Evolutionary conservation across 2,888 invertebrate species (phyloP).

Genomic region (Lithophane semibrunnea): DNA sequence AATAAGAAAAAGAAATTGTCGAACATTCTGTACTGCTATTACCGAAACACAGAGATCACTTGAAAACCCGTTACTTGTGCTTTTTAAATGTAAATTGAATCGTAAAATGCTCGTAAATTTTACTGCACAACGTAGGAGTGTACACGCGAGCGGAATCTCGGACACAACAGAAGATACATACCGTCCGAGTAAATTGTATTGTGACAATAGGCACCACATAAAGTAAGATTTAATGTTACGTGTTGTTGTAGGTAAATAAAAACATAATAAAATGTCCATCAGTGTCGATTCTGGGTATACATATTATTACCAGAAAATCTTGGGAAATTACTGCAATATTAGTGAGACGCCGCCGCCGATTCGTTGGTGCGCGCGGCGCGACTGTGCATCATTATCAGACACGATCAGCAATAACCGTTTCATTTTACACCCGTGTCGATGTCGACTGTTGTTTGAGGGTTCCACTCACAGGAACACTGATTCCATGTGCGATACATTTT

Average conservation of each 20-base stretch:
- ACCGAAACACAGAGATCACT: constrained; percentile 76
- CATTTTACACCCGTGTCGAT: constrained; percentile 65
- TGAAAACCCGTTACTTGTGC: constrained; percentile 77
- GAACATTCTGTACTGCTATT: constrained; percentile 70
- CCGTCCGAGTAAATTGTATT: constrained; percentile 54
- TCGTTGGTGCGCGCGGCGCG: constrained; percentile 31
- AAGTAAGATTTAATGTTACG: constrained; percentile 43
- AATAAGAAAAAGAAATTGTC: constrained; percentile 68
- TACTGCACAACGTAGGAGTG: constrained; percentile 75
- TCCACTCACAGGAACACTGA: constrained; percentile 70
- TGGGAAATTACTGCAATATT: constrained; percentile 34
- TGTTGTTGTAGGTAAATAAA: constrained; percentile 32
- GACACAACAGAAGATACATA: constrained; percentile 50
- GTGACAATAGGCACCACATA: constrained; percentile 65
- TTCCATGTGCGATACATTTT: constrained; percentile 74
- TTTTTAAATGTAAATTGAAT: constrained; percentile 85
- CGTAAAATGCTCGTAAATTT: constrained; percentile 82
- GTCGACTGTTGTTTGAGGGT: constrained; percentile 54
- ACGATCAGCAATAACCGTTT: constrained; percentile 73
- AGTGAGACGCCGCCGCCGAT: constrained; percentile 39
- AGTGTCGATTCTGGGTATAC: background rate
- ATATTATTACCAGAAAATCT: constrained; percentile 17
- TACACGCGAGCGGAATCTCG: constrained; percentile 65
- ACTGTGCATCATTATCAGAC: constrained; percentile 60
- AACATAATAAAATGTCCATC: constrained; percentile 8